Evolutionary conservation across 2,888 invertebrate genomes (phyloP), one percentile per base, ranked within the genome.

Genomic region (Caenorhabditis sp.): DNA sequence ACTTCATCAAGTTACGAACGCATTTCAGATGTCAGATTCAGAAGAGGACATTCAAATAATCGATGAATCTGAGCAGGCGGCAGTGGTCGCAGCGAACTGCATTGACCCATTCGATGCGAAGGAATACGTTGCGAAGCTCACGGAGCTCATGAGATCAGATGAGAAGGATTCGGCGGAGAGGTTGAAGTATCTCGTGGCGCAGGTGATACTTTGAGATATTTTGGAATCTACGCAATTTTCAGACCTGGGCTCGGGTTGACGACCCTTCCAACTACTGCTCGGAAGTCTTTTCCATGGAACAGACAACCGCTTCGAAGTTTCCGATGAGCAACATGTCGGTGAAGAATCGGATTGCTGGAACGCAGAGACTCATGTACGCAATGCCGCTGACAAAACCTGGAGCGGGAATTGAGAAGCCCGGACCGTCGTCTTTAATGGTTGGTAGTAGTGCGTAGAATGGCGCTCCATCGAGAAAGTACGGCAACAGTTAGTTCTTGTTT

Each of bases 281-380:
- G 8, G 67, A 71, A 1, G 5, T 65, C 3, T 65, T 24, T 13
- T 6, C 65, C 6, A n/a, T 71, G 20, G 71, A 71, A 8, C 32
- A 71, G 1, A 69, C 65, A 3, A 40, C 26, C 24, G 53, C 24
- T 3, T 62, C 60, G 47, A 69, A 76, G 32, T 18, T 24, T 0
- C 47, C 68, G 13, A 28, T 15, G 3, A 32, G 22, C 13, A 51
- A 37, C 26, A 58, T 65, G 60, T 20, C 47, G 2, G 53, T 65
- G 9, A 55, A 35, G 15, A 81, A 81, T 18, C 35, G 81, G 18
- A 81, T 81, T 20, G 77, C 81, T n/a, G 81, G 81, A 18, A 81
- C 81, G 1, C 81, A 81, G 24, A 8, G 81, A 22, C 24, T 76
- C 15, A 64, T 62, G 44, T 67, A 60, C 35, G 51, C 69, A 0